Evolutionary conservation across 2,113 vertebrate species (phyloP).

Genomic region (Sitta europaea): DNA sequence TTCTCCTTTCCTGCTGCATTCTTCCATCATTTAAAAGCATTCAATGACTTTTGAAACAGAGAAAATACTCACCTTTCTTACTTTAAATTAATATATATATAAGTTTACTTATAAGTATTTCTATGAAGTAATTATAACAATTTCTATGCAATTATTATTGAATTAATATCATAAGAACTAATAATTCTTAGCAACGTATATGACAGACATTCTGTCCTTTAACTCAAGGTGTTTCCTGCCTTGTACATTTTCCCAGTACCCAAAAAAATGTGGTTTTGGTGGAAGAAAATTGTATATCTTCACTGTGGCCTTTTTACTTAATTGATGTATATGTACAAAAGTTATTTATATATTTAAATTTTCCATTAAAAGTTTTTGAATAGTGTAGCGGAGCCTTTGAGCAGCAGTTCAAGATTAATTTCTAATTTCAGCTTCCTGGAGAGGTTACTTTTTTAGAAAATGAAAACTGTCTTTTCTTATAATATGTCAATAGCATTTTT

Average conservation of each 20-base stretch:
- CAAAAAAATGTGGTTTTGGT: not conserved
- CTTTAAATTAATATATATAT: not conserved
- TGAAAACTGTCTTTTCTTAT: constrained; percentile 17
- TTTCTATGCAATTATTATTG: not conserved
- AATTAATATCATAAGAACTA: too few species aligned
- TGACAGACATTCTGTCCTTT: not conserved
- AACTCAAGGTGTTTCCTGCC: not conserved
- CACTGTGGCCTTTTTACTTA: not conserved
- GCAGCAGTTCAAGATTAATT: constrained; percentile 1
- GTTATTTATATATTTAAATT: not conserved
- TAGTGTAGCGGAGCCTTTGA: not conserved
- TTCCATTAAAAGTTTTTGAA: not conserved
- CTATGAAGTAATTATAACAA: not conserved
- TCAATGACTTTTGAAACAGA: not conserved
- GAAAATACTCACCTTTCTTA: not conserved
- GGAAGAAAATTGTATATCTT: not conserved
- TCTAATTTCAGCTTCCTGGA: not conserved
- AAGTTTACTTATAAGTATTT: not conserved
- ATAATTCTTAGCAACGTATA: not conserved
- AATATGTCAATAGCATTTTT: not conserved
- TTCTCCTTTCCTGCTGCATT: not conserved
- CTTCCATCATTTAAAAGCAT: constrained; percentile 42
- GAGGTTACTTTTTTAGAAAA: constrained; percentile 6
- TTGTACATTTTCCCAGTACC: not conserved
- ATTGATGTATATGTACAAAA: not conserved